Evolutionary conservation across 64 coral and sea anemone species (phyloP).

Genomic region (Anthopleura sola): DNA sequence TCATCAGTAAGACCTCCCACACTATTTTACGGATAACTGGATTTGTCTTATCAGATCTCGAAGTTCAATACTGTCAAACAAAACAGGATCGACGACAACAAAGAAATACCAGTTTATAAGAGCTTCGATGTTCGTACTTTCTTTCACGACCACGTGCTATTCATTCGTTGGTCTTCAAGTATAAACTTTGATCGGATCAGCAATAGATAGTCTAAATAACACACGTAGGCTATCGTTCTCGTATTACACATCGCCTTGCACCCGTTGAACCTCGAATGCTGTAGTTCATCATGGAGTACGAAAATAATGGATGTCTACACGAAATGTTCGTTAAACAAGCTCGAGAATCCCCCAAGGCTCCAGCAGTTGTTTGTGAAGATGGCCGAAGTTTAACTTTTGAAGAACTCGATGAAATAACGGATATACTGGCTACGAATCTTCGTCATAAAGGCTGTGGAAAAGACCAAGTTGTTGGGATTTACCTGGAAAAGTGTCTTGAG

Average conservation of each 20-base stretch:
- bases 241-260: not conserved
- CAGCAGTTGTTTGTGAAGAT: conserved; percentile 72
- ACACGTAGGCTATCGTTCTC: no score
- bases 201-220: no score
- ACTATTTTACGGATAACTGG: no score
- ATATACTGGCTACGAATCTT: conserved; percentile 63
- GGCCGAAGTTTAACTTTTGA: conserved; percentile 67
- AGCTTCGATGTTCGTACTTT: not conserved
- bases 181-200: no score
- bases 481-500: conserved; percentile 72
- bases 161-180: no score
- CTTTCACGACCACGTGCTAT: not conserved
- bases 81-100: not conserved
- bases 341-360: conserved; percentile 54
- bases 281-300: conserved; percentile 58
- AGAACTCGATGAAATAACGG: conserved; percentile 61
- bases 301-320: conserved; percentile 72
- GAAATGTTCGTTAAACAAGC: conserved; percentile 80
- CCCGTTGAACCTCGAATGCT: not conserved
- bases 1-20: not conserved
- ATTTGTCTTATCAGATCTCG: no score
- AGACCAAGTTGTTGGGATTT: conserved; percentile 76
- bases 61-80: not conserved
- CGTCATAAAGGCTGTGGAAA: conserved; percentile 65
- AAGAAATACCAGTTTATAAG: not conserved